Percentiles rank a stretch among this genome's conserved stretches.
phyloP scores from a whole-genome alignment of 2,888 invertebrate genomes.

The Bibio marci region DNA sequence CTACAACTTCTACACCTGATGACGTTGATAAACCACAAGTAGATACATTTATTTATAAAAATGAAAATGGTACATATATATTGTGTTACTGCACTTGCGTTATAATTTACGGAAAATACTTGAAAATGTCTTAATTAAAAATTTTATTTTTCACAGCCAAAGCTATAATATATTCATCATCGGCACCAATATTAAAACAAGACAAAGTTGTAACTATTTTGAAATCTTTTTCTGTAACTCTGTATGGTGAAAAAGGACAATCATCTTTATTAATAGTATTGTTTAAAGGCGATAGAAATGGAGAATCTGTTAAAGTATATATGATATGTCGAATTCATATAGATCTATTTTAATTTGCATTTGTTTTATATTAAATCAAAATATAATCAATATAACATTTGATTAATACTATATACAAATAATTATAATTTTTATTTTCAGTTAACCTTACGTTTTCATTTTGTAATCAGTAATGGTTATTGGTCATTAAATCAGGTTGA shows the following conservation, averaged over 20 bases:
- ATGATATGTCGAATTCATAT: too few relatives aligned
- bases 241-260: too few relatives aligned
- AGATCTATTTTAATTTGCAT: too few relatives aligned
- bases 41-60: slow-evolving; percentile 5
- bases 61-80: not conserved
- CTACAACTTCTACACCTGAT: slow-evolving; percentile 22
- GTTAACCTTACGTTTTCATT: slow-evolving; percentile 38
- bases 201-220: slow-evolving; percentile 19
- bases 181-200: slow-evolving; percentile 33
- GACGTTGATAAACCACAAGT: slow-evolving; percentile 10
- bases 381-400: too few relatives aligned
- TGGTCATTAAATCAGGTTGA: slow-evolving; percentile 40
- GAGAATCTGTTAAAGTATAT: not conserved
- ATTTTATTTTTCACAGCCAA: too few relatives aligned
- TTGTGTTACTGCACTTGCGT: slow-evolving; percentile 17
- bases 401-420: too few relatives aligned
- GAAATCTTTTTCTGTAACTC: slow-evolving; percentile 24
- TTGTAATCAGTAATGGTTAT: slow-evolving; percentile 33
- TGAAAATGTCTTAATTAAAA: too few relatives aligned
- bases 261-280: not conserved
- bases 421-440: slow-evolving; percentile 18
- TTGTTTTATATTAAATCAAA: too few relatives aligned
- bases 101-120: too few relatives aligned
- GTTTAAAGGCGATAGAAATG: not conserved
- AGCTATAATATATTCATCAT: slow-evolving; percentile 34